Conservation (phyloP, 1,140 invertebrate species). For the Bactericera cockerelli region DNA sequence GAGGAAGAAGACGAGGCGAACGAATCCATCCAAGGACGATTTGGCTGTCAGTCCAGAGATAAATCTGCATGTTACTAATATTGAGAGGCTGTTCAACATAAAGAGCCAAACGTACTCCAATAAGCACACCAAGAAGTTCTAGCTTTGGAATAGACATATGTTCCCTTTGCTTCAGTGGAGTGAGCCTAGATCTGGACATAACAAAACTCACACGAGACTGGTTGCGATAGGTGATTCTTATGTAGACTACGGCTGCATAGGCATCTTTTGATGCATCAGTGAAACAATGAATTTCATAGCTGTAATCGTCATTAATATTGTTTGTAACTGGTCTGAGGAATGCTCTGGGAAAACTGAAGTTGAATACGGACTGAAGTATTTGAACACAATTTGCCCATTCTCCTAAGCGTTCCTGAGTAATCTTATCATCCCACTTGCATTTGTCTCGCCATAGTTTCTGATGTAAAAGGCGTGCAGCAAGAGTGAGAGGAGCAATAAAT, state of each 20-base stretch:
- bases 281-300: slow-evolving; percentile 21
- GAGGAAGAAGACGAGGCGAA: no score
- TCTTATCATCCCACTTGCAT: slow-evolving; percentile 22
- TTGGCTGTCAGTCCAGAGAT: no score
- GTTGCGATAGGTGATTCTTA: slow-evolving; percentile 15
- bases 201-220: not conserved
- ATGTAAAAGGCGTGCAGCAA: slow-evolving; percentile 23
- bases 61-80: no score
- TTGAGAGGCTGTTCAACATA: no score
- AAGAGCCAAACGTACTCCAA: no score
- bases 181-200: not conserved
- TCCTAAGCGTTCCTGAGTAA: slow-evolving; percentile 11
- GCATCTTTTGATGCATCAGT: slow-evolving; percentile 22
- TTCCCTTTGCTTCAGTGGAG: not conserved
- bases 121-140: no score
- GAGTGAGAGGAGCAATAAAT: slow-evolving; percentile 23
- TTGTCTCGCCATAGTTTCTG: slow-evolving; percentile 22
- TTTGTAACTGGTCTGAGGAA: not conserved
- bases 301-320: not conserved
- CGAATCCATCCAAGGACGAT: no score
- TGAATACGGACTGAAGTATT: not conserved
- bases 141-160: no score
- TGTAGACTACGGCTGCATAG: slow-evolving; percentile 21
- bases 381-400: not conserved
- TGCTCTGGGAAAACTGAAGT: not conserved